A percentile compares a stretch with the other conserved stretches of the same genome.
These are phyloP conservation scores for Fopius arisanus DNA, from an alignment of 1,140 invertebrate species.

Conservation along the genomic window DNA sequence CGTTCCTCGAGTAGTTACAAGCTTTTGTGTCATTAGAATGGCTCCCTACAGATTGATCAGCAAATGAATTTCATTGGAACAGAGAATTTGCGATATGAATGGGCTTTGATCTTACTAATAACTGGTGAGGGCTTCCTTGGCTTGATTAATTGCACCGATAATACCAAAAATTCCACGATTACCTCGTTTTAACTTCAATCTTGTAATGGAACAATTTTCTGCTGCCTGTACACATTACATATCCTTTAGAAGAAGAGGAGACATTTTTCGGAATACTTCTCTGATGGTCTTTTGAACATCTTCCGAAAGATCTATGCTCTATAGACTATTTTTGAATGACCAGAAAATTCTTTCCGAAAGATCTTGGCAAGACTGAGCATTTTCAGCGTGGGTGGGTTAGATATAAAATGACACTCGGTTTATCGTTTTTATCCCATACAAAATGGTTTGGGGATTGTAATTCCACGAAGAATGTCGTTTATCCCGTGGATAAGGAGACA, in stretches of 20 bases:
- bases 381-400: background rate
- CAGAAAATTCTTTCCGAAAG: too few relatives aligned
- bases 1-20: background rate
- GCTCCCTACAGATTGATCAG: background rate
- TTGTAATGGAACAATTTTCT: too few relatives aligned
- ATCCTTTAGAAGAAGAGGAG: too few relatives aligned
- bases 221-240: too few relatives aligned
- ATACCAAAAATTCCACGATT: background rate
- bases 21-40: slow-evolving; percentile 5
- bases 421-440: slow-evolving; percentile 4
- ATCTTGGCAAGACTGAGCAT: too few relatives aligned
- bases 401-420: background rate
- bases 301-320: too few relatives aligned
- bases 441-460: background rate
- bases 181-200: background rate
- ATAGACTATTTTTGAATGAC: too few relatives aligned
- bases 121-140: background rate
- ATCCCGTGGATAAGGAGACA: slow-evolving; percentile 9
- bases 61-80: slow-evolving; percentile 12
- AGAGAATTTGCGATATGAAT: slow-evolving; percentile 17
- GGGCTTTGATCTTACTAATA: background rate
- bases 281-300: too few relatives aligned
- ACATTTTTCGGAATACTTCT: too few relatives aligned
- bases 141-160: background rate
- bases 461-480: slow-evolving; percentile 22